Base-by-base conservation (phyloP, 2,888 invertebrate genomes). In the Drosophila prolongata region DNA sequence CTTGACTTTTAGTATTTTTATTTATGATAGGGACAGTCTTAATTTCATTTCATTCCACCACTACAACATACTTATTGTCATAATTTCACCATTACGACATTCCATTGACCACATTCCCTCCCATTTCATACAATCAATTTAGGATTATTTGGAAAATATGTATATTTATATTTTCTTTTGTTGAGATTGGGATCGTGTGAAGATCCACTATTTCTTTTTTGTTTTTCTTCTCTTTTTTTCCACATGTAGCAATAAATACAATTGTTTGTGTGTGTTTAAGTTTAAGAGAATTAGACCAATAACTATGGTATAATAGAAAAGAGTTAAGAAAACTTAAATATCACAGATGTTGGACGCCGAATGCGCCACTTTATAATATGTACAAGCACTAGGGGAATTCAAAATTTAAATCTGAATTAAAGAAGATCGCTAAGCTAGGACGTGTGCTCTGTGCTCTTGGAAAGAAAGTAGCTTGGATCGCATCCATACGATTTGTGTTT, bases 291-390 rank as follows among this genome's bases (percentile, higher is more conserved):
- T 66, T 72, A 66, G 59, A 65, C 59, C 59, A 58, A 66, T 62
- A 69, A 75, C 76, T 79, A 75, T 59, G 43, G 50, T 68, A 68
- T 70, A 53, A 59, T 71, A 75, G 65, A 75, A 76, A 76, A 76
- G 68, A 74, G 69, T 76, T 75, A 79, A 74, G 79, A 88, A 89
- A 91, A 91, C 91, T 90, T 91, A 90, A 89, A 89, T 91, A 91
- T 91, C 91, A 91, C 91, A 91, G 91, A 89, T 85, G 80, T 89
- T 80, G 55, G 74, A 57, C 72, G 38, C 40, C 40, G 55, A 44
- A 6, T 34, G 55, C 55, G 55, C 11, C 44, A 16, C 50, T 38
- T 50, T 43, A 68, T 57, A 52, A 40, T 69, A 70, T 70, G 53
- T 62, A 53, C 55, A 76, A 75, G 53, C 67, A 72, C 65, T 79